Percentiles rank a stretch among this genome's conserved stretches.
These are phyloP conservation scores for Andricus grossulariae DNA, from an alignment of 1,140 invertebrate species.

Conservation along the genomic window DNA sequence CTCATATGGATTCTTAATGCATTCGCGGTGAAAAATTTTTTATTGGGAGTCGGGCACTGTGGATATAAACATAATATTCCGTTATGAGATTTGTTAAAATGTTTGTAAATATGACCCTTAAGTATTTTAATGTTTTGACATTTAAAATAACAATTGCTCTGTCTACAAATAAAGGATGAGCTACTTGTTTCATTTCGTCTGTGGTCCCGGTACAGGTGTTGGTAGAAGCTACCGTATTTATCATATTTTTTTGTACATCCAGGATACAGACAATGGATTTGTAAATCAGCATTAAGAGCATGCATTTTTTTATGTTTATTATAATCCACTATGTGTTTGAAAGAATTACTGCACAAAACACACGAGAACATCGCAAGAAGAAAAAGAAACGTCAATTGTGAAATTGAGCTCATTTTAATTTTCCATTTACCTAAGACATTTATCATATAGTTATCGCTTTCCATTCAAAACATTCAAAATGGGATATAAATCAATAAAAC, in stretches of 20 bases:
- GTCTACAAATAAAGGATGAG: no score
- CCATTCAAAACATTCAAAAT: no score
- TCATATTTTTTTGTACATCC: not conserved
- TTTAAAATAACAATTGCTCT: no score
- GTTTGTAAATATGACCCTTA: not conserved
- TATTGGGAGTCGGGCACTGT: not conserved
- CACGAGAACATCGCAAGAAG: not conserved
- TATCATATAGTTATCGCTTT: no score
- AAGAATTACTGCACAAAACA: no score
- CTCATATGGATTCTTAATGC: no score
- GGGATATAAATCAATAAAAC: no score
- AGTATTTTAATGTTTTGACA: not conserved
- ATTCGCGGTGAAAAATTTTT: no score
- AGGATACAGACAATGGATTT: no score
- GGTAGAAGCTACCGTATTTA: not conserved
- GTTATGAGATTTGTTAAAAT: not conserved
- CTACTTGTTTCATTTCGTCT: no score
- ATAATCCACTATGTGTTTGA: not conserved
- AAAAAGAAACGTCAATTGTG: not conserved
- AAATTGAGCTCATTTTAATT: not conserved
- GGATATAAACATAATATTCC: no score
- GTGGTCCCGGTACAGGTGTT: not conserved
- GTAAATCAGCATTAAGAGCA: not conserved
- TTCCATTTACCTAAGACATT: no score
- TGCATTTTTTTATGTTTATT: not conserved